Base-by-base conservation (phyloP, 2,888 invertebrate genomes). In the Blera fallax region DNA sequence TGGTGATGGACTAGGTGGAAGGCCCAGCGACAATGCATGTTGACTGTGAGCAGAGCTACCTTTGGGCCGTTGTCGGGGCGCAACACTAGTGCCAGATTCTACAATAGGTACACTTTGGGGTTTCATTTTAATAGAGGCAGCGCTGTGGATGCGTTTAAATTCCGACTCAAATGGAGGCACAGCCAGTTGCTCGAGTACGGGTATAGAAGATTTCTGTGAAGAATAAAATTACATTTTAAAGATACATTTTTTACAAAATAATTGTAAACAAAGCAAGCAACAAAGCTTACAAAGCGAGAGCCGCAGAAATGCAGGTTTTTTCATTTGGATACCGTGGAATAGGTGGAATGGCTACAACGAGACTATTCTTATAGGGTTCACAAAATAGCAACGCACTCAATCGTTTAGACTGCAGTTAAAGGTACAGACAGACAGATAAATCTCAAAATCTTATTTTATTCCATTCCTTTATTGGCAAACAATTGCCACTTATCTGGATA, bases 31-130 rank as follows among this genome's bases (percentile, higher is more conserved):
- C 62, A 94, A 90, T 60, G 93, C 92, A 88, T 92, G 90, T 69
- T 93, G 92, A 5, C 92, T 91, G 84, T 90, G 89, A 24, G 91
- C 87, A 4, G 91, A 88, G 84, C 91, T 93, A 34, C 95, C 96
- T 90, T 97, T 97, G 8, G 97, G 97, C 88, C 97, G 93, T 90
- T 97, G 96, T 65, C 97, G 93, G 2, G 97, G 97, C 65, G 95
- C 96, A 24, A 97, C 96, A 87, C 96, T 96, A 1, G 97, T 97
- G 70, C 95, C 95, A 2, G 91, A 89, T 90, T 96, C 95, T 7
- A 94, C 93, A 3, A 93, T 88, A 3, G 93, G 90, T 11, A 93
- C 91, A 29, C 93, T 91, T 82, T 90, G 92, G n/a, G 90, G 89
- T 76, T 91, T 92, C n/a, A 89, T 88, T 62, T 89, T 89, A 4